Conservation (phyloP, 2,113 vertebrate genomes). For the Electrona antarctica region DNA sequence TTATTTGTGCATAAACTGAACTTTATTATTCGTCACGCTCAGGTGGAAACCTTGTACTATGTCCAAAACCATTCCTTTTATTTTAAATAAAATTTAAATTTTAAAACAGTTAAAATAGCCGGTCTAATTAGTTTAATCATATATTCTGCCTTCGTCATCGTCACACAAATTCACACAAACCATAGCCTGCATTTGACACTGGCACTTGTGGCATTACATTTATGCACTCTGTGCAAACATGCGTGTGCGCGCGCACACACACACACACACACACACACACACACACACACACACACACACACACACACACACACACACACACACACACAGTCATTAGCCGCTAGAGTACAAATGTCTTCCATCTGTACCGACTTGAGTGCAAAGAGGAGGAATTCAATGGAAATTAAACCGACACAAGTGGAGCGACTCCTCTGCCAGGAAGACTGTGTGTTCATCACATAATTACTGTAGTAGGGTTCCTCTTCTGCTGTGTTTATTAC, state of each 20-base stretch:
- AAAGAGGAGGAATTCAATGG: constrained; percentile 47
- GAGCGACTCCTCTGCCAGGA: constrained; percentile 41
- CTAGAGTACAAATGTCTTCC: constrained; percentile 60
- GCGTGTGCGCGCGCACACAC: no score
- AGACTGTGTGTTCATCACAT: constrained; percentile 62
- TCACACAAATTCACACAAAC: constrained; percentile 25
- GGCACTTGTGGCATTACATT: constrained; percentile 16
- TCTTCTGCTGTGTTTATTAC: constrained; percentile 59
- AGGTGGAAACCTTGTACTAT: no score
- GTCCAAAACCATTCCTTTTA: background rate
- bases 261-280: no score
- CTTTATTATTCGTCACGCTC: no score
- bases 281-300: no score
- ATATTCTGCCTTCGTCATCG: constrained; percentile 11
- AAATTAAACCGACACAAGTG: constrained; percentile 50
- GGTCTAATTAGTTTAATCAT: background rate
- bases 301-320: no score
- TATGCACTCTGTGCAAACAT: no score
- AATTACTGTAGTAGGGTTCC: constrained; percentile 54
- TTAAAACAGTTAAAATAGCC: background rate
- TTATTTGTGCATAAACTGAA: no score
- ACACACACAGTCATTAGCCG: constrained; percentile 36
- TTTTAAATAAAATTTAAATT: background rate
- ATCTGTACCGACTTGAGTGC: constrained; percentile 65
- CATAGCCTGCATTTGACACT: constrained; percentile 23